These are phyloP conservation scores for Glareola pratincola DNA, from an alignment of 2,113 vertebrate genomes.

Conservation along the genomic window DNA sequence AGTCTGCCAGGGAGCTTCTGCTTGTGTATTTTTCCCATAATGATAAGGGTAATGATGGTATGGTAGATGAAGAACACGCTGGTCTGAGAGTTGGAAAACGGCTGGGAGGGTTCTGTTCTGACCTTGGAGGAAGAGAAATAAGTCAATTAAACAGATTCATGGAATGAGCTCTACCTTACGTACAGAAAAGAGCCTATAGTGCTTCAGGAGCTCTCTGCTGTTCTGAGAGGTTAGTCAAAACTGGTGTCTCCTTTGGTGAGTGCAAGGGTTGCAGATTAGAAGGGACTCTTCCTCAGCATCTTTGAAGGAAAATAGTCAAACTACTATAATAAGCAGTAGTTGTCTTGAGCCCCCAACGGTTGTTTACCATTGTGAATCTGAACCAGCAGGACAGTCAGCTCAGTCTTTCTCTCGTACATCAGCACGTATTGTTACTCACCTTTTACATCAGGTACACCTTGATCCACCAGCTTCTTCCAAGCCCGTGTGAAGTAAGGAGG, in stretches of 20 bases:
- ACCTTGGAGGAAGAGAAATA: not conserved
- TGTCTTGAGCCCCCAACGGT: not conserved
- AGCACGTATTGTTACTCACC: not conserved
- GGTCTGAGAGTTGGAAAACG: not conserved
- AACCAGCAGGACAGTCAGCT: not conserved
- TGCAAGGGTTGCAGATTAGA: not conserved
- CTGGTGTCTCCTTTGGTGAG: not conserved
- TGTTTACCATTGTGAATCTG: not conserved
- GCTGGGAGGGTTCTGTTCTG: not conserved
- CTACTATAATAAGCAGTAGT: not conserved
- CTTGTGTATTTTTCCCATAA: not conserved
- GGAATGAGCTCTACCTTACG: not conserved
- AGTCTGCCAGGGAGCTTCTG: constrained; percentile 23
- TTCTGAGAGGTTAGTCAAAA: not conserved
- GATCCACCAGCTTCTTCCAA: not conserved
- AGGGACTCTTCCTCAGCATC: not conserved
- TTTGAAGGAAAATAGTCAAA: not conserved
- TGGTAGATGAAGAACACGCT: not conserved
- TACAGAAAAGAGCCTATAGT: not conserved
- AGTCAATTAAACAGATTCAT: not conserved
- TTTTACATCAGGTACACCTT: not conserved
- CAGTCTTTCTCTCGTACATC: not conserved
- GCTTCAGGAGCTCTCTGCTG: rapidly evolving
- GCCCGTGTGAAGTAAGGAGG: not conserved
- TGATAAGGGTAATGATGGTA: not conserved